These are phyloP conservation scores for Papilio aristodemus DNA, from an alignment of 1,140 invertebrate genomes.

Conservation along the genomic window DNA sequence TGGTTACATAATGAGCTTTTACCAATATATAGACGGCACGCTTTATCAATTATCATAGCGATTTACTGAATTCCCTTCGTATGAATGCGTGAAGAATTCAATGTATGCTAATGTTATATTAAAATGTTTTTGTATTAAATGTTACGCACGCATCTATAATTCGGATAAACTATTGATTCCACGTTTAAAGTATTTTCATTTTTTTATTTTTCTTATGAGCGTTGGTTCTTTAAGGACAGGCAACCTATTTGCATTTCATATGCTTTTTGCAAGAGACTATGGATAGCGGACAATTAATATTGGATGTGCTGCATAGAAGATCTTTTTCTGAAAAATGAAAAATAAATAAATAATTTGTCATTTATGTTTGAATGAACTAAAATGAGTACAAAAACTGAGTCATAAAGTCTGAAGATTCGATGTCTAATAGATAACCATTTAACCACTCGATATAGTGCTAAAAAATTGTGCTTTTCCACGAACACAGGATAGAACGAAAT, in stretches of 20 bases:
- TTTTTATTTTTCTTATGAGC: too few relatives aligned
- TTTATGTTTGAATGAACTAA: too few relatives aligned
- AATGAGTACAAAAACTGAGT: background rate
- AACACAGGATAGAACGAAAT: background rate
- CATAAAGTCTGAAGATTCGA: background rate
- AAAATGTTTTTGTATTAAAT: slow-evolving; percentile 3
- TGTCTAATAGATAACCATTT: background rate
- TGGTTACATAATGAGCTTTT: slow-evolving; percentile 9
- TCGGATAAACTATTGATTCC: background rate
- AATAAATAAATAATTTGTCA: too few relatives aligned
- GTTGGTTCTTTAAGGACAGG: too few relatives aligned
- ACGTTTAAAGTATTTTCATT: background rate
- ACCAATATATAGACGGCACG: background rate
- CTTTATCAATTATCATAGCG: background rate
- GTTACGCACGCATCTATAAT: background rate
- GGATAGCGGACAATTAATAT: too few relatives aligned
- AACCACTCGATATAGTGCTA: background rate
- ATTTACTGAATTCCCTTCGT: background rate
- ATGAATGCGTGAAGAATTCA: too few relatives aligned
- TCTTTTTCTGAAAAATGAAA: too few relatives aligned
- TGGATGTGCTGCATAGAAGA: too few relatives aligned
- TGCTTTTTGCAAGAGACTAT: too few relatives aligned
- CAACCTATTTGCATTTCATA: too few relatives aligned
- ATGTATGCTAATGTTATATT: background rate
- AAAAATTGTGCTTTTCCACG: background rate